A percentile compares a stretch with the other conserved stretches of the same genome.
Conservation (phyloP, 2,113 vertebrate species). For the Azemiops feae region DNA sequence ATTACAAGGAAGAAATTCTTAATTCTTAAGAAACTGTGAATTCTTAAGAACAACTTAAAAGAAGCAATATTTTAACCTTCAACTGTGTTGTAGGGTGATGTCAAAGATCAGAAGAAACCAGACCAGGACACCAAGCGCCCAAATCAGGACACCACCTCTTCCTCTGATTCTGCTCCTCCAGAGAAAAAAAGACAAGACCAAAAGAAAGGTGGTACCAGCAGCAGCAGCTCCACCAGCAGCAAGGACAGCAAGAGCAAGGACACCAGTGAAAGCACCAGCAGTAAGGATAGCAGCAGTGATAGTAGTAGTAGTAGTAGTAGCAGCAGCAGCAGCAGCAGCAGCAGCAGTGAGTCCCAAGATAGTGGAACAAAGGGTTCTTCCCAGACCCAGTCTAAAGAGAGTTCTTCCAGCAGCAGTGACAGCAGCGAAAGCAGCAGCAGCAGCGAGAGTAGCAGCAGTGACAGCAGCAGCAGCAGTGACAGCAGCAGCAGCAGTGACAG, state of each 20-base stretch:
- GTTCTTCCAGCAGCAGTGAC: not conserved
- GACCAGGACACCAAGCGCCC: not conserved
- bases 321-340: conserved; percentile 24
- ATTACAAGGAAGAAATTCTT: not conserved
- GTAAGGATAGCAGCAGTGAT: not conserved
- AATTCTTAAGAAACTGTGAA: not conserved
- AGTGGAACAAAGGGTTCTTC: not conserved
- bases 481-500: rapidly evolving
- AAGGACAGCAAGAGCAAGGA: not conserved
- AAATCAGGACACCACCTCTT: not conserved
- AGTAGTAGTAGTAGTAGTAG: not conserved
- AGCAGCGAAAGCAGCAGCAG: conserved; percentile 22
- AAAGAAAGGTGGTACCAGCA: conserved; percentile 17
- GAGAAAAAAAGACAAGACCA: not conserved
- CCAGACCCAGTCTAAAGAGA: not conserved
- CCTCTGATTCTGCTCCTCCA: conserved; percentile 20
- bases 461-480: rapidly evolving
- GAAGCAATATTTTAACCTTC: not conserved
- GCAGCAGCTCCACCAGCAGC: not conserved
- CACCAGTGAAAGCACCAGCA: rapidly evolving
- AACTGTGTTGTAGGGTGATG: conserved; percentile 37
- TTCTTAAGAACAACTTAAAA: not conserved
- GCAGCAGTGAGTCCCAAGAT: not conserved
- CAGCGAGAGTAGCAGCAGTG: not conserved
- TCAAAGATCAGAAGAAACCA: conserved; percentile 45